Conservation (phyloP, 2,888 invertebrate species). For the Allacma fusca region DNA sequence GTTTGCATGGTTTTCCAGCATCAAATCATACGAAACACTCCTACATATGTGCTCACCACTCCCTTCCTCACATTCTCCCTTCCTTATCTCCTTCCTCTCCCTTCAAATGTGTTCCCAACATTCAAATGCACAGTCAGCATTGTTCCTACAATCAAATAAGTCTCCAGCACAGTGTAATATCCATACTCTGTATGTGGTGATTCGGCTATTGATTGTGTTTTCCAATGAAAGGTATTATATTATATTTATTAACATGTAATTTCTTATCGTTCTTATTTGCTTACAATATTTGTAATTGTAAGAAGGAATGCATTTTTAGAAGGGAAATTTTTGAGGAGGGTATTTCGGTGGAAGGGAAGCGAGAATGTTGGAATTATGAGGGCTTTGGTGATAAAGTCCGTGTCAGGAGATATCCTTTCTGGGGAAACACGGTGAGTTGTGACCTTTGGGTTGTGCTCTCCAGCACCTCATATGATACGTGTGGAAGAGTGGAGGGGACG, state of each 20-base stretch:
- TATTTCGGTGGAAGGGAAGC: not conserved
- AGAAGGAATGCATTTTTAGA: not conserved
- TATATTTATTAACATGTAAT: too few relatives aligned
- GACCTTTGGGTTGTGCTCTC: not conserved
- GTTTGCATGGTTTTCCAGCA: not conserved
- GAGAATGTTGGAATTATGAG: not conserved
- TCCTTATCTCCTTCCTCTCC: slow-evolving; percentile 23
- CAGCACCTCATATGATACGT: not conserved
- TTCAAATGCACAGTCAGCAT: not conserved
- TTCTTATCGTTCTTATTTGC: too few relatives aligned
- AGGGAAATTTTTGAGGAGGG: not conserved
- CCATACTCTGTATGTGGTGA: too few relatives aligned
- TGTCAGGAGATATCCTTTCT: not conserved
- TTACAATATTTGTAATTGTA: too few relatives aligned
- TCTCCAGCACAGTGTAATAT: too few relatives aligned
- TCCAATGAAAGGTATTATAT: too few relatives aligned
- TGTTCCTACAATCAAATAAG: not conserved
- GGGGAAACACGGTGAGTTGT: not conserved
- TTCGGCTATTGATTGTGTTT: too few relatives aligned
- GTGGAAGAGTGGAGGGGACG: not conserved
- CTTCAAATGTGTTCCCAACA: not conserved
- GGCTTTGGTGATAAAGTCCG: not conserved
- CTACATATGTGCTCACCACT: too few relatives aligned
- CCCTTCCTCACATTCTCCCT: slow-evolving; percentile 5
- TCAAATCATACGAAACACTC: too few relatives aligned